Evolutionary conservation across 37 sponge, comb jelly and placozoan species (phyloP).

Genomic region (Hormiphora californensis): DNA sequence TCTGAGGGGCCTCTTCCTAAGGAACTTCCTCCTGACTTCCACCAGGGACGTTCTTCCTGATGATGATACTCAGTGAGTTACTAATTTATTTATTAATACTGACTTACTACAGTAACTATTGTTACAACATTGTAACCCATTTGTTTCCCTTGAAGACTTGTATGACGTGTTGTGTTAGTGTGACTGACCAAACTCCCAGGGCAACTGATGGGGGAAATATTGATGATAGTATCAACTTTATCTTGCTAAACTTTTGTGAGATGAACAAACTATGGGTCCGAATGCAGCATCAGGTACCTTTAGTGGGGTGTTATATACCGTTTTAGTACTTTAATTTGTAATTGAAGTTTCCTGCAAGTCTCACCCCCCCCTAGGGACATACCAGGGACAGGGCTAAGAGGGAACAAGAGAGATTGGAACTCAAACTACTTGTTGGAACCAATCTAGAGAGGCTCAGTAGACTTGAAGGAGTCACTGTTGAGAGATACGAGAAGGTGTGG

Average conservation of each 20-base stretch:
- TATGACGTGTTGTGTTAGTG: too few relatives aligned
- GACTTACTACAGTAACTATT: neutral
- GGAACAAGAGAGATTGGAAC: slow-evolving; percentile 92
- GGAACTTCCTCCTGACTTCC: slow-evolving; percentile 93
- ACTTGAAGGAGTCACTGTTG: slow-evolving; percentile 73
- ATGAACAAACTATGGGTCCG: slow-evolving; percentile 99
- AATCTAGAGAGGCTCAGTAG: slow-evolving; percentile 91
- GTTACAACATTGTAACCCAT: neutral
- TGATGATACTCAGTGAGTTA: slow-evolving; percentile 48
- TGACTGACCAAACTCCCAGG: neutral
- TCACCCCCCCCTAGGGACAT: slow-evolving; percentile 64
- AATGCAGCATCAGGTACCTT: slow-evolving; percentile 88
- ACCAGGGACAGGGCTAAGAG: slow-evolving; percentile 86
- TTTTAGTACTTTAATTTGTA: too few relatives aligned
- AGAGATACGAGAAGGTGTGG: slow-evolving; percentile 68
- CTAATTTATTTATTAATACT: neutral
- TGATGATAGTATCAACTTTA: slow-evolving; percentile 83
- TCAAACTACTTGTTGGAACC: slow-evolving; percentile 94
- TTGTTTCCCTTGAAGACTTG: neutral
- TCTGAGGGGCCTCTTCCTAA: slow-evolving; percentile 91
- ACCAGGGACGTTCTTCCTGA: slow-evolving; percentile 88
- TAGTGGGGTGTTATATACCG: too few relatives aligned
- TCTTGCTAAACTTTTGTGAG: slow-evolving; percentile 90
- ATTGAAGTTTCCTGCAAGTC: neutral
- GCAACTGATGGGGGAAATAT: slow-evolving; percentile 66